phyloP scores from a whole-genome alignment of 2,797 vertebrate genomes.

The Anniella stebbinsi region DNA sequence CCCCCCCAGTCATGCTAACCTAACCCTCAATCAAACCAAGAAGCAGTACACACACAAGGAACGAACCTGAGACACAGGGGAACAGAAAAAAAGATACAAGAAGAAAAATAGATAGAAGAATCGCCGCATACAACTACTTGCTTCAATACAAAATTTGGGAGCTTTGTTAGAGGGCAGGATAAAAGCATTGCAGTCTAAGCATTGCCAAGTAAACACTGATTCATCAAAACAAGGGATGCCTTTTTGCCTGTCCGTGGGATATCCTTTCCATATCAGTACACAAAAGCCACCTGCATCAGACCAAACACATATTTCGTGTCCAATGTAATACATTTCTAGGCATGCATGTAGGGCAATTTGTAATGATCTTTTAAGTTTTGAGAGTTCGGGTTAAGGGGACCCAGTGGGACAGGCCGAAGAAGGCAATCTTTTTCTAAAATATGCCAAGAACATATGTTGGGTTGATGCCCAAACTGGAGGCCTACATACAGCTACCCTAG shows the following conservation, averaged over 20 bases:
- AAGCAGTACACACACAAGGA: too few species aligned
- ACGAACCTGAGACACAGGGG: too few species aligned
- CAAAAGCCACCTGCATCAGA: not conserved
- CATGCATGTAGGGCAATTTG: not conserved
- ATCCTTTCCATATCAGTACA: not conserved
- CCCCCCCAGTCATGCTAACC: too few species aligned
- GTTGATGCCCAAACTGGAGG: not conserved
- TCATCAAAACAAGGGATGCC: not conserved
- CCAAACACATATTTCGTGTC: not conserved
- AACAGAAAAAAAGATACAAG: too few species aligned
- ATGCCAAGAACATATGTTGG: not conserved
- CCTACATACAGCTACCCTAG: not conserved
- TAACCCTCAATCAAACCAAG: too few species aligned
- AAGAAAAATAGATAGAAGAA: too few species aligned
- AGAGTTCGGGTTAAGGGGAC: not conserved
- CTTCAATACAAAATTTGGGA: slow-evolving; percentile 35
- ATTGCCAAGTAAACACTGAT: slow-evolving; percentile 51
- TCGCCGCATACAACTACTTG: slow-evolving; percentile 41
- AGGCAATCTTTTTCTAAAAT: not conserved
- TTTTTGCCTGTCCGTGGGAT: slow-evolving; percentile 14
- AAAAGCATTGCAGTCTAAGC: slow-evolving; percentile 54
- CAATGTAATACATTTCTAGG: not conserved
- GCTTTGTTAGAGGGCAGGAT: slow-evolving; percentile 56
- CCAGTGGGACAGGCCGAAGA: not conserved
- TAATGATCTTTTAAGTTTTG: not conserved